Conservation (phyloP, 2,888 invertebrate species). For the Dryomyza anilis region DNA sequence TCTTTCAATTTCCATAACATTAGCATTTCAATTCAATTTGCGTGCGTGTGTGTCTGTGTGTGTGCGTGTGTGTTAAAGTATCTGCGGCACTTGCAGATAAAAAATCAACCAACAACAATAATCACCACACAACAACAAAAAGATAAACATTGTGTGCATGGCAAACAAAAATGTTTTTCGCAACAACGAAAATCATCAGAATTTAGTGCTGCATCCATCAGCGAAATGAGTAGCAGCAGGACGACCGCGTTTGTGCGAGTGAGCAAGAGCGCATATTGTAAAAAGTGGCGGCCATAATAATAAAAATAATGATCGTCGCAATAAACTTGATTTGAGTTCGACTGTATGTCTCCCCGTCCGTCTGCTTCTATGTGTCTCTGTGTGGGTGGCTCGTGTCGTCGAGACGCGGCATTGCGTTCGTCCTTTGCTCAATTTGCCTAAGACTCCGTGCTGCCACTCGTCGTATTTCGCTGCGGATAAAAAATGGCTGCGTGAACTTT, state of each 20-base stretch:
- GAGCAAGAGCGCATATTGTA: background rate
- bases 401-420: too few relatives aligned
- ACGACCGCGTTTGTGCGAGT: background rate
- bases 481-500: too few relatives aligned
- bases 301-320: slow-evolving; percentile 59
- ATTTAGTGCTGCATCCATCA: slow-evolving; percentile 38
- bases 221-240: slow-evolving; percentile 40
- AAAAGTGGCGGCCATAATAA: slow-evolving; percentile 51
- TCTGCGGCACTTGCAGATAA: slow-evolving; percentile 10
- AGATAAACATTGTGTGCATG: slow-evolving; percentile 11
- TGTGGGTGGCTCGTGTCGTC: too few relatives aligned
- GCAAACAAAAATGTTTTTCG: slow-evolving; percentile 41
- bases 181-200: slow-evolving; percentile 50
- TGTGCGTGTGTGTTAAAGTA: slow-evolving; percentile 18
- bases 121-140: background rate
- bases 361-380: too few relatives aligned
- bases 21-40: slow-evolving; percentile 49
- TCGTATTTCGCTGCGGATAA: too few relatives aligned
- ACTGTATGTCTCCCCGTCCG: slow-evolving; percentile 27
- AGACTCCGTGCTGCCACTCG: too few relatives aligned
- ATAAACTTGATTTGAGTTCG: slow-evolving; percentile 59
- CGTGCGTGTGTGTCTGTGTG: slow-evolving; percentile 38
- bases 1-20: slow-evolving; percentile 58
- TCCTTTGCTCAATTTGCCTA: too few relatives aligned
- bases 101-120: background rate